Evolutionary conservation across 2,113 vertebrate species (phyloP), one percentile per base, ranked within the genome.

Genomic region (Hydrolagus affinis): DNA sequence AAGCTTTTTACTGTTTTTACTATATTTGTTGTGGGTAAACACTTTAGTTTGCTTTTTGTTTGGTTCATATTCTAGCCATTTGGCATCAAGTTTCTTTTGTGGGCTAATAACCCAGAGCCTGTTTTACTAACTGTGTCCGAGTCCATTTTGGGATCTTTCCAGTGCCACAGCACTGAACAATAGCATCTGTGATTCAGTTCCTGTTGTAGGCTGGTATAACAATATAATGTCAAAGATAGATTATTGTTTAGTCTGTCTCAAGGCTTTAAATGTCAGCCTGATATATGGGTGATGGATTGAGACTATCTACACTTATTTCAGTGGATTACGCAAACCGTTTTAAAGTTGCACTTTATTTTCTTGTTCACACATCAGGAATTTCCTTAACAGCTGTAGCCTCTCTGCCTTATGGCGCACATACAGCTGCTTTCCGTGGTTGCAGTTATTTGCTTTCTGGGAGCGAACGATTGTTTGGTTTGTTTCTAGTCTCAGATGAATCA

Each of bases 21-120:
- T 68, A 15, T 11, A 69, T 21, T 70, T 70, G n/a, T 7, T 7
- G 23, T 70, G 1, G 21, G n/a, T 23, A 19, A 70, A 70, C 23
- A 70, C 21, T n/a, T 70, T 70, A 70, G 69, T 70, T 70, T 75
- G 71, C 25, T 75, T 75, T 76, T 59, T 21, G 21, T 57, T 76
- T 4, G n/a, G 8, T 76, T 76, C 9, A n/a, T 21, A 56, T 15
- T 57, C 3, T 0, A 57, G 44, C 21, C 17, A 76, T 57, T 56
- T 76, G 8, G 44, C 32, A 57, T n/a, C 57, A 44, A 9, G 9
- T 21, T 28, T 57, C 44, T 28, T 72, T 76, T 0, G 8, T 76
- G 44, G 44, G n/a, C 19, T n/a, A 10, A 21, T 76, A 59, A 10
- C 9, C 10, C 12, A 28, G 70, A 28, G 8, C 11, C 23, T 28